Evolutionary conservation across 1,140 invertebrate genomes (phyloP).

Genomic region (Drosophila willistoni): DNA sequence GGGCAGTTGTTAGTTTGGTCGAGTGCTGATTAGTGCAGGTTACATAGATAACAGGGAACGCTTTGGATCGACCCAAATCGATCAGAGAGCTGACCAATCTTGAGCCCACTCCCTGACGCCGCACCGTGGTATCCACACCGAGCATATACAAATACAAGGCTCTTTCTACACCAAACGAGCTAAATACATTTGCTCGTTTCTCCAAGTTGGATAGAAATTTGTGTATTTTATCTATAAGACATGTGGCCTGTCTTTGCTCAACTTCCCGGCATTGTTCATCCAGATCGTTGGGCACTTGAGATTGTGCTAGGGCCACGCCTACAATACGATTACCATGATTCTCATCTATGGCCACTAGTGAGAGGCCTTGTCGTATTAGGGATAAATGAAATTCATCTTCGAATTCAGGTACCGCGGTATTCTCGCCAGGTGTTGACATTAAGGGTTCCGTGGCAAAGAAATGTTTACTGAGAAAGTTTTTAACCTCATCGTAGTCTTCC

Average conservation of each 20-base stretch:
- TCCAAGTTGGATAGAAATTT: constrained; percentile 50
- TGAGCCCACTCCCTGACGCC: constrained; percentile 48
- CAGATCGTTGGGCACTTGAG: constrained; percentile 41
- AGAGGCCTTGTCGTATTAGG: constrained; percentile 44
- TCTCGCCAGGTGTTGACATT: constrained; percentile 48
- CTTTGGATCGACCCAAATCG: constrained; percentile 40
- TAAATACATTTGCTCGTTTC: constrained; percentile 47
- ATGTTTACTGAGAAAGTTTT: constrained; percentile 42
- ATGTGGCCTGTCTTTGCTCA: constrained; percentile 16
- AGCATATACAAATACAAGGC: constrained; percentile 57
- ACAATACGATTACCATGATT: constrained; percentile 42
- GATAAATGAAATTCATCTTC: constrained; percentile 32
- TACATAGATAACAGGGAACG: constrained; percentile 37
- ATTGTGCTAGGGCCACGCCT: constrained; percentile 39
- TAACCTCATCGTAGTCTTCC: constrained; percentile 36
- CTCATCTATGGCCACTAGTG: constrained; percentile 52
- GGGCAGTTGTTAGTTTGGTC: constrained; percentile 33
- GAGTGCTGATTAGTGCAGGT: constrained; percentile 59
- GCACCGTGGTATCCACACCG: constrained; percentile 40
- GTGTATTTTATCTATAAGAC: constrained; percentile 51
- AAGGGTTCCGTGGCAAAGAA: constrained; percentile 63
- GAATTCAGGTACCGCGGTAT: constrained; percentile 19
- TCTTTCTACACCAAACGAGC: constrained; percentile 33
- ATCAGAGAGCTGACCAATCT: constrained; percentile 49
- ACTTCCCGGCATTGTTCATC: constrained; percentile 45